Evolutionary conservation across 2,113 vertebrate species (phyloP), one percentile per base, ranked within the genome.

Genomic region (Corythornis vintsioides): DNA sequence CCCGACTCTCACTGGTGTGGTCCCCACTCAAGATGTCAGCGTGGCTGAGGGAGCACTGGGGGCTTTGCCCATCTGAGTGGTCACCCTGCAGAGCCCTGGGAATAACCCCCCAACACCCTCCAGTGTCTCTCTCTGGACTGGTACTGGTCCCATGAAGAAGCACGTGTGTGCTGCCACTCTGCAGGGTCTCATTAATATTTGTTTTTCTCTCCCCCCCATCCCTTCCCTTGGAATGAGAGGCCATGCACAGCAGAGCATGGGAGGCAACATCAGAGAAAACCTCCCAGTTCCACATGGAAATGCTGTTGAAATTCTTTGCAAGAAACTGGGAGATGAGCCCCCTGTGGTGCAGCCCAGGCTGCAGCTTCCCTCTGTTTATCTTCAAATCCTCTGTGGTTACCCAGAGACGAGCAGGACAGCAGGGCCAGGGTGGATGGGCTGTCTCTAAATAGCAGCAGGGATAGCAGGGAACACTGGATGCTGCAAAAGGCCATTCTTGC

Each of bases 401-500:
- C 50, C 26, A 24, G 43, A 14, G 53, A 48, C 50, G 80, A 75
- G 76, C 31, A 6, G 80, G 89, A 42, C 22, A 2, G 50, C 14
- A 8, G 65, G 71, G 65, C 38, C 17, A 10, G 15, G 55, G 40
- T 26, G 50, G 67, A 35, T 42, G 45, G 71, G 47, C 52, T 82
- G 47, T 31, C 35, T 47, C 55, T 83, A n/a, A 81, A 92, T 33
- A 92, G 40, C 56, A 3, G 43, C 11, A 4, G 92, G 84, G 89
- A 86, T 47, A 88, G 69, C 57, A 53, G 72, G 60, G 52, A 71
- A 18, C 4, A 0, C 42, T 16, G 72, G 72, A 47, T 56, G 75
- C 70, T 86, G 87, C 76, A 63, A 76, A 89, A 91, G 94, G 92
- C 84, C 24, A 1, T 86, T 65, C 53, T 38, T 28, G 29, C 22